Conservation (phyloP, 2,888 invertebrate species). For the Apamea anceps region DNA sequence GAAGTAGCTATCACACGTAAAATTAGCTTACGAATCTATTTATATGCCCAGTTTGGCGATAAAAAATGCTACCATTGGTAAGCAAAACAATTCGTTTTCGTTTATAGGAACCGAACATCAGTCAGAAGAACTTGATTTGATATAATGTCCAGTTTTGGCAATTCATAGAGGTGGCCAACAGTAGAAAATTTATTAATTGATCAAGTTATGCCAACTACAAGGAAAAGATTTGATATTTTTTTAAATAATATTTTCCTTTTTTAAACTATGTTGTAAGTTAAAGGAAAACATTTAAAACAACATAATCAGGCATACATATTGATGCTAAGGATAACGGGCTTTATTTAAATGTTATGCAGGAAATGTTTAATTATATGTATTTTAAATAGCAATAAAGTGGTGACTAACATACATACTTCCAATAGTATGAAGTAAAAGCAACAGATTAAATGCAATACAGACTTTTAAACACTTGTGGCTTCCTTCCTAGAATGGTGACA, state of each 20-base stretch:
- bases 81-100: too few relatives aligned
- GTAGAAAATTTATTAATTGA: not conserved
- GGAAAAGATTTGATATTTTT: slow-evolving; percentile 8
- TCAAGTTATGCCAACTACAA: not conserved
- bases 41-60: too few relatives aligned
- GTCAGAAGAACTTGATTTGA: not conserved
- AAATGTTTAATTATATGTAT: slow-evolving; percentile 8
- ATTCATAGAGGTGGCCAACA: not conserved
- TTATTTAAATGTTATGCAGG: slow-evolving; percentile 6
- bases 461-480: slow-evolving; percentile 18
- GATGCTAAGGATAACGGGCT: slow-evolving; percentile 7
- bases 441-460: not conserved
- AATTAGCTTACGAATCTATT: too few relatives aligned
- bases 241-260: not conserved
- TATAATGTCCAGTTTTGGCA: not conserved
- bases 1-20: too few relatives aligned
- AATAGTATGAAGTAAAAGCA: not conserved
- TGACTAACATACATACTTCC: not conserved
- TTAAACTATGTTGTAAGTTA: not conserved
- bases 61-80: too few relatives aligned
- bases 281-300: slow-evolving; percentile 15
- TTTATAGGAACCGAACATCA: not conserved
- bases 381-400: not conserved
- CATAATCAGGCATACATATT: not conserved
- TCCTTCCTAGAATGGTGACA: not conserved